Evolutionary conservation across 1,140 invertebrate genomes (phyloP), one percentile per base, ranked within the genome.

Genomic region (Zaprionus davidi): DNA sequence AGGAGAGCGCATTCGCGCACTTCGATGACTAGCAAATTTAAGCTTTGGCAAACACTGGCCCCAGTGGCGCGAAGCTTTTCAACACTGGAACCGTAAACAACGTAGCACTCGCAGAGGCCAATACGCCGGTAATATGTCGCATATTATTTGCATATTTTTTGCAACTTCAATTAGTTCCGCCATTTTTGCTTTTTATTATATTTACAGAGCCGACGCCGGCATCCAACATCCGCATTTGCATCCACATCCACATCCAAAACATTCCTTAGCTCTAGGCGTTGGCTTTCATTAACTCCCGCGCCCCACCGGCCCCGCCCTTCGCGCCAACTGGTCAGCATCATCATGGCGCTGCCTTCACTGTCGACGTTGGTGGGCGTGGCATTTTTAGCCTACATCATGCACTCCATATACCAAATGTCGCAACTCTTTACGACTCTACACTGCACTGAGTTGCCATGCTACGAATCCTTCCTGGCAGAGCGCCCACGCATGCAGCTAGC

Each of bases 371-470:
- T 96, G 59, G 94, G 94, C 64, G 93, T 94, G 74, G 88, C 95
- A 76, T 96, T 97, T 93, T 82, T 96, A 41, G 95, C 93, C 6
- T 97, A 97, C 90, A 95, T 97, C 68, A 82, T 94, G 28, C 95
- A 97, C 92, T 96, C 96, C 22, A 95, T 97, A 82, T 97, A 96
- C 93, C 95, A 94, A 51, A 93, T 97, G 80, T 96, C 95, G 63
- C 93, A 94, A 84, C 94, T 97, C 44, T 97, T 96, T 90, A 94
- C 95, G 60, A 94, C 95, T 20, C 95, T 96, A n/a, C 91, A 94
- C 66, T 97, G 97, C 92, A 93, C 93, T 66, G 93, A 93, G 70
- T 92, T 94, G 74, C 93, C 90, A 75, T 97, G 94, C 93, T 94
- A 95, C 84, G 94, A 93, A 51, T 95, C 94, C 0, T 95, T 94